Evolutionary conservation across 2,888 invertebrate species (phyloP).

Genomic region (Beris morrisii): DNA sequence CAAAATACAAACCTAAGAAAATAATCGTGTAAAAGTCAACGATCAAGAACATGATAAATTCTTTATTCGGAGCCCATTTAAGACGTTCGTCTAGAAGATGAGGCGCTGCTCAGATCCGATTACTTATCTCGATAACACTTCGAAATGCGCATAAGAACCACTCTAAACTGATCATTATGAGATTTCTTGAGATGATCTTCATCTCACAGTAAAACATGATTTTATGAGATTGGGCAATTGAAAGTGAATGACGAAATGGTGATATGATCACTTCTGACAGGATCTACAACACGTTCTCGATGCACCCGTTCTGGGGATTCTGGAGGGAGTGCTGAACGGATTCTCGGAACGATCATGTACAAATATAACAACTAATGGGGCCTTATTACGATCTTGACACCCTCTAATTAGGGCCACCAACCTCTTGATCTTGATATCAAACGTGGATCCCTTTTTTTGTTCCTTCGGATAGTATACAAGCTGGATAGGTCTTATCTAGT

Average conservation of each 20-base stretch:
- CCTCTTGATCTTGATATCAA: constrained; percentile 14
- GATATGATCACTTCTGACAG: constrained; percentile 13
- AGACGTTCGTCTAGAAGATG: too few relatives aligned
- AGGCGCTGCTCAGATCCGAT: constrained; percentile 15
- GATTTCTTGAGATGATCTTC: constrained; percentile 2
- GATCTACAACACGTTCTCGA: constrained; percentile 9
- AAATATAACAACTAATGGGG: constrained; percentile 17
- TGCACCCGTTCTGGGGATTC: constrained; percentile 10
- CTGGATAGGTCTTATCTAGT: too few relatives aligned
- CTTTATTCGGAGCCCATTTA: too few relatives aligned
- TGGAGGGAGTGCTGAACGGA: not conserved
- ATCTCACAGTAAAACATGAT: constrained; percentile 10
- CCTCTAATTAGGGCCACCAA: constrained; percentile 25
- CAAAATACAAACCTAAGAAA: too few relatives aligned
- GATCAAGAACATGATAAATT: too few relatives aligned
- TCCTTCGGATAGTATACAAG: not conserved
- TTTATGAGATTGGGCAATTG: not conserved
- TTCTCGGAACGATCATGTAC: constrained; percentile 14
- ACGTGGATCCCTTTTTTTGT: constrained; percentile 3
- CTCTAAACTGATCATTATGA: constrained; percentile 17
- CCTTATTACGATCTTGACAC: constrained; percentile 20
- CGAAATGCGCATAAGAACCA: constrained; percentile 3
- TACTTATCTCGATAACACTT: constrained; percentile 19
- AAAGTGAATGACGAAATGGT: constrained; percentile 25
- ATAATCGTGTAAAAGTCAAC: too few relatives aligned